Conservation (phyloP, 2,113 vertebrate genomes). For the Sterrhoptilus dennistouni region DNA sequence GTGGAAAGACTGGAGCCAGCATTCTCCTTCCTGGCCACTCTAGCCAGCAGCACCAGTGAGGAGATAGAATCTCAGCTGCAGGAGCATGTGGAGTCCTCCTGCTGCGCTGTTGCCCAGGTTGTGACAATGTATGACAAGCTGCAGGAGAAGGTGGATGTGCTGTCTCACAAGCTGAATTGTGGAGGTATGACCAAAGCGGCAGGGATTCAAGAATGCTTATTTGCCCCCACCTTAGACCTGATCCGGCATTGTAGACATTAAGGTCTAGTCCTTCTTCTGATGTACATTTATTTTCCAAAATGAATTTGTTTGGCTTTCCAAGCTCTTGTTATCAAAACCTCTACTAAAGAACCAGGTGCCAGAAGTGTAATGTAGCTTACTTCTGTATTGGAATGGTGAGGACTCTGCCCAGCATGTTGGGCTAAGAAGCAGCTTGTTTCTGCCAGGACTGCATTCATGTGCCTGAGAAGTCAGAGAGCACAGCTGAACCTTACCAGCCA, state of each 20-base stretch:
- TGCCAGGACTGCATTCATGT: background rate
- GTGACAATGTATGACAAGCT: constrained; percentile 86
- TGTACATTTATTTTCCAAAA: background rate
- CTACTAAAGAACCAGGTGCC: background rate
- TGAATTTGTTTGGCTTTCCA: background rate
- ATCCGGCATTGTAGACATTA: background rate
- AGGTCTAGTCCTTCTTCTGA: background rate
- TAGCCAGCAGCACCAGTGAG: constrained; percentile 95
- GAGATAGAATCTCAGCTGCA: constrained; percentile 96
- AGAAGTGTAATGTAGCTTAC: background rate
- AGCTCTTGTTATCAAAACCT: background rate
- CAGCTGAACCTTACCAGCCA: background rate
- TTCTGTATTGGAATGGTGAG: background rate
- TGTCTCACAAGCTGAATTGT: constrained; percentile 75
- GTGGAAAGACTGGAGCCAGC: constrained; percentile 84
- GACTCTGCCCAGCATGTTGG: background rate
- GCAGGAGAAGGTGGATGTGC: constrained; percentile 77
- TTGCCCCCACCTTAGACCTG: background rate
- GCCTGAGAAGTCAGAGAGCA: background rate
- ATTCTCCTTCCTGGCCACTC: constrained; percentile 91
- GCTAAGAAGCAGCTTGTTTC: background rate
- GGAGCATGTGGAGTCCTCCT: constrained; percentile 90
- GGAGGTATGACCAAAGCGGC: constrained; percentile 65
- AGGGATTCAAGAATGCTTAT: background rate
- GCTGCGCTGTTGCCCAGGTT: constrained; percentile 84